A percentile compares a stretch with the other conserved stretches of the same genome.
phyloP scores from a whole-genome alignment of 2,888 invertebrate genomes.

The Blera fallax region DNA sequence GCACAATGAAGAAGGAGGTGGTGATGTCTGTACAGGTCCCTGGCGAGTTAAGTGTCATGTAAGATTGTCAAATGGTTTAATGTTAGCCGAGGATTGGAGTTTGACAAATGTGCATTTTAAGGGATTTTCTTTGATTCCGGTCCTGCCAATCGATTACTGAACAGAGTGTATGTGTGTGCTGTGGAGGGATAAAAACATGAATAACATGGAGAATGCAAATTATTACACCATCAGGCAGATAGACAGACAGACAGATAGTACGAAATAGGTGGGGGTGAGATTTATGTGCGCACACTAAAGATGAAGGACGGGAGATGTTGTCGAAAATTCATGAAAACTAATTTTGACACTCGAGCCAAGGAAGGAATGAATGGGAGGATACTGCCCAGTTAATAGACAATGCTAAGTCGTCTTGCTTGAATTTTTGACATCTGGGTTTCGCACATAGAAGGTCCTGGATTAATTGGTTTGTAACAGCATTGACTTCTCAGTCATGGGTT shows the following conservation, averaged over 20 bases:
- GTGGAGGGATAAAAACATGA: slow-evolving; percentile 23
- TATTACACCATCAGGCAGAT: slow-evolving; percentile 26
- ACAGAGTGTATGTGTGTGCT: background rate
- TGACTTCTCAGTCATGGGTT: too few relatives aligned
- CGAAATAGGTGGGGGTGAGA: background rate
- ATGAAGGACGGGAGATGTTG: background rate
- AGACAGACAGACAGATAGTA: background rate
- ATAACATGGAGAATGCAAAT: slow-evolving; percentile 45
- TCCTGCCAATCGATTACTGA: slow-evolving; percentile 23
- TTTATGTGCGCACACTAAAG: background rate
- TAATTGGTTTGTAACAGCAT: too few relatives aligned
- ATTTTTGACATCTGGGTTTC: too few relatives aligned
- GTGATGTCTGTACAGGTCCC: slow-evolving; percentile 54
- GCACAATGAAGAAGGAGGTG: slow-evolving; percentile 24
- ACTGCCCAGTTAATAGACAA: too few relatives aligned
- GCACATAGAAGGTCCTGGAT: too few relatives aligned
- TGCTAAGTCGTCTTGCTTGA: too few relatives aligned
- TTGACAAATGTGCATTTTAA: slow-evolving; percentile 70
- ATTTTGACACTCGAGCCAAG: background rate
- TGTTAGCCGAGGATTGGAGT: slow-evolving; percentile 57
- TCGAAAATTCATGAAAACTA: slow-evolving; percentile 4
- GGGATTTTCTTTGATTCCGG: slow-evolving; percentile 57
- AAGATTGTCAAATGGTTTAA: slow-evolving; percentile 70
- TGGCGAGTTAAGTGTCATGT: slow-evolving; percentile 71
- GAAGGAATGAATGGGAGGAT: too few relatives aligned